Conservation (phyloP, 30 jellyfish, hydroid and myxozoan species). For the Rhopilema esculentum region DNA sequence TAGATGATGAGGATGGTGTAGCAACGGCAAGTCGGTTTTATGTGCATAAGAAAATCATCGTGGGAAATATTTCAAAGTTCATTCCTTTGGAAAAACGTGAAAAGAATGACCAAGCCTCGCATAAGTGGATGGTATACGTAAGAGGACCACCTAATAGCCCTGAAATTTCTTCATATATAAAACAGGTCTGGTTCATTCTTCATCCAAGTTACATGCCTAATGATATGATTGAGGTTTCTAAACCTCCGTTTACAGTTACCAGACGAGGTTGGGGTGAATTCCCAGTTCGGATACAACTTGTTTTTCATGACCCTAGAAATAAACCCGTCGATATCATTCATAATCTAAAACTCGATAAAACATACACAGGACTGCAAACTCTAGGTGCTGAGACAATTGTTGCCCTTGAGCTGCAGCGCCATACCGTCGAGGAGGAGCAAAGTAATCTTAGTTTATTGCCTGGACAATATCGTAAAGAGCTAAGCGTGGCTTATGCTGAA, state of each 20-base stretch:
- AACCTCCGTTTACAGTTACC: constrained; percentile 95
- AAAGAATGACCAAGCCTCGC: constrained; percentile 91
- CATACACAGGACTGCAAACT: constrained; percentile 98
- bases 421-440: constrained; percentile 44
- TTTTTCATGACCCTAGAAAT: constrained; percentile 82
- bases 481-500: neutral
- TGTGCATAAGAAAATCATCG: constrained; percentile 62
- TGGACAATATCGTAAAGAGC: neutral
- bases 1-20: neutral
- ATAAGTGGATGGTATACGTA: constrained; percentile 97
- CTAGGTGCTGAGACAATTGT: constrained; percentile 94
- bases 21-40: constrained; percentile 75
- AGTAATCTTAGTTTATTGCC: neutral
- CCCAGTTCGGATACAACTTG: constrained; percentile 95
- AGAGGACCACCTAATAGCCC: constrained; percentile 88
- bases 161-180: constrained; percentile 62
- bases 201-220: constrained; percentile 99
- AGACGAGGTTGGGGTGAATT: constrained; percentile 99
- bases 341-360: constrained; percentile 84
- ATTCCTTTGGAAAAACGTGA: constrained; percentile 83
- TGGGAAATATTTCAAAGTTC: constrained; percentile 94
- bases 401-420: constrained; percentile 85
- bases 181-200: constrained; percentile 86
- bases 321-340: constrained; percentile 93
- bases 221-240: constrained; percentile 81